These are phyloP conservation scores for Macquaria australasica DNA, from an alignment of 2,113 vertebrate genomes.

Conservation along the genomic window DNA sequence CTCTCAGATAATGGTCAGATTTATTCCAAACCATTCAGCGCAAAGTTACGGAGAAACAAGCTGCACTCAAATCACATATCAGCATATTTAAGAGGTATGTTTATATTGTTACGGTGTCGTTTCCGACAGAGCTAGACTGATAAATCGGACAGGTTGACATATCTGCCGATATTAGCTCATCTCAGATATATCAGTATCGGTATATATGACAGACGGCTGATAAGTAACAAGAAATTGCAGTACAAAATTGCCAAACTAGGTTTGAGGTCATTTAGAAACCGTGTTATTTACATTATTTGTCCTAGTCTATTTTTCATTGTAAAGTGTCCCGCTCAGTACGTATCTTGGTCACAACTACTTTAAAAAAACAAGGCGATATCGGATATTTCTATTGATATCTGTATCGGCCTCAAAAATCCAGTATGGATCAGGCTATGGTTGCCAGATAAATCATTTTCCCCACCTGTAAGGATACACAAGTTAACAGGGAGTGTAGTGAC, in stretches of 20 bases:
- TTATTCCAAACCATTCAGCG: background rate
- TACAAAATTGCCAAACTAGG: background rate
- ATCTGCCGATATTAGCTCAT: background rate
- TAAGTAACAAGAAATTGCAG: background rate
- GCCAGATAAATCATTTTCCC: background rate
- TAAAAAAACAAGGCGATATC: too few relatives aligned
- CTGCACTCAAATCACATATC: background rate
- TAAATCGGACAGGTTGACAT: background rate
- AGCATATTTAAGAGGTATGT: background rate
- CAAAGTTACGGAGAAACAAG: background rate
- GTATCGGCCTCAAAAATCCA: background rate
- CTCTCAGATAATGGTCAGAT: background rate
- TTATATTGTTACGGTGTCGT: background rate
- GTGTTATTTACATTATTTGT: too few relatives aligned
- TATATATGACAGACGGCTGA: too few relatives aligned
- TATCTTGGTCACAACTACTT: too few relatives aligned
- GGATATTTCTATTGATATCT: background rate
- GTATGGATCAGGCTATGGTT: background rate
- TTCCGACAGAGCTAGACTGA: background rate
- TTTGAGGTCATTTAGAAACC: background rate
- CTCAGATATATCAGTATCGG: background rate
- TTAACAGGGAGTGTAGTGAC: too few relatives aligned
- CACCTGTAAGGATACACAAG: too few relatives aligned
- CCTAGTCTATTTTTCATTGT: too few relatives aligned
- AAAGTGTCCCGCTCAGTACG: too few relatives aligned